Conservation (phyloP, 1,140 invertebrate species). For the Rhopalosiphum maidis region DNA sequence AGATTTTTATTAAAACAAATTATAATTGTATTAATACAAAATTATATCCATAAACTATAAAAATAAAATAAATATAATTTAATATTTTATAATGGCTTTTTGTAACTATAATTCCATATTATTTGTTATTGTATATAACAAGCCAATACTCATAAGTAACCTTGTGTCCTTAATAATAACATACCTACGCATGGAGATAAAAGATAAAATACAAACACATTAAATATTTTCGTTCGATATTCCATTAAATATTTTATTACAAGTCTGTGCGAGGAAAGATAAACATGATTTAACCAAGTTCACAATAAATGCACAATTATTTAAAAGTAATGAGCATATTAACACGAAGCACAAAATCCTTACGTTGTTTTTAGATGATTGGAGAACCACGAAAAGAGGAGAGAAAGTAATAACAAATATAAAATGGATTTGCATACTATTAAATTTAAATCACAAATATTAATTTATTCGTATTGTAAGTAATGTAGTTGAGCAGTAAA, state of each 20-base stretch:
- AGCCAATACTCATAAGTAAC: neutral
- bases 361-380: neutral
- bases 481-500: neutral
- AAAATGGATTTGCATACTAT: neutral
- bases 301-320: neutral
- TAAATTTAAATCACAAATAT: slow-evolving; percentile 5
- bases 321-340: slow-evolving; percentile 18
- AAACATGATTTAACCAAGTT: slow-evolving; percentile 22
- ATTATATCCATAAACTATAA: no score
- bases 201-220: slow-evolving; percentile 14
- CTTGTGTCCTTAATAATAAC: neutral
- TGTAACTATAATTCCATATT: neutral
- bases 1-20: neutral
- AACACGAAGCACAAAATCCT: neutral
- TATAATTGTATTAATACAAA: neutral
- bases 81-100: neutral
- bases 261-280: neutral
- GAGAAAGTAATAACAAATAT: neutral
- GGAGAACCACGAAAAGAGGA: neutral
- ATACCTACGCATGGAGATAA: neutral
- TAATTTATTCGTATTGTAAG: neutral
- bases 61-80: neutral
- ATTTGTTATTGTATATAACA: neutral
- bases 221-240: slow-evolving; percentile 13
- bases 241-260: slow-evolving; percentile 41